Evolutionary conservation across 2,113 vertebrate species (phyloP).

Genomic region (Sakesphorus luctuosus): DNA sequence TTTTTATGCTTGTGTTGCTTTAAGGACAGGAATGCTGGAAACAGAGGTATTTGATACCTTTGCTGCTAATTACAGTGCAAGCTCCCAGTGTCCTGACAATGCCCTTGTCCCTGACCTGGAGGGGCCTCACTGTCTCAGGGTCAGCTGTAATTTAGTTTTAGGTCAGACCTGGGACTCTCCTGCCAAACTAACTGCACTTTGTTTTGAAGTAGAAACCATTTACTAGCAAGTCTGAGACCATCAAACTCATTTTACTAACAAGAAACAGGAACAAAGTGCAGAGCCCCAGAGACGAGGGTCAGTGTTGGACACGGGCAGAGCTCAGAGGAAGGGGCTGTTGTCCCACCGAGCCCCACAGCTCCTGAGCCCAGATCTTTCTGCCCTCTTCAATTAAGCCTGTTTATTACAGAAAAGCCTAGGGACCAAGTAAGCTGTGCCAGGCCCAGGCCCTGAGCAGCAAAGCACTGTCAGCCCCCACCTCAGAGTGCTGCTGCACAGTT

Average conservation of each 20-base stretch:
- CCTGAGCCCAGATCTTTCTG: background rate
- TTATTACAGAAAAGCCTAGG: background rate
- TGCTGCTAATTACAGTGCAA: slow-evolving; percentile 69
- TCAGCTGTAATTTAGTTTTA: slow-evolving; percentile 72
- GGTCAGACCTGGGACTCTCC: slow-evolving; percentile 66
- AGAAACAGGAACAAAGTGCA: slow-evolving; percentile 66
- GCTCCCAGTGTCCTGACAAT: slow-evolving; percentile 63
- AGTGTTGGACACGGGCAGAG: background rate
- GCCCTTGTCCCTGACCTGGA: slow-evolving; percentile 71
- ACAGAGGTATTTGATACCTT: slow-evolving; percentile 64
- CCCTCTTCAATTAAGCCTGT: background rate
- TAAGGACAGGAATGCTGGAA: slow-evolving; percentile 62
- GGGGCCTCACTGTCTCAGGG: slow-evolving; percentile 67
- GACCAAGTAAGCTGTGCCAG: background rate
- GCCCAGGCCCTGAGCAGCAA: background rate
- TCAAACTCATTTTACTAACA: slow-evolving; percentile 63
- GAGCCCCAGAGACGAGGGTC: slow-evolving; percentile 48
- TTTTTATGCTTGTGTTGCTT: slow-evolving; percentile 60
- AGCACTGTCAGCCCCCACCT: background rate
- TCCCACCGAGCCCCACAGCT: background rate
- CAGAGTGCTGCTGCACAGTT: background rate
- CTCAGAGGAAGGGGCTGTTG: background rate
- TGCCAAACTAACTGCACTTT: slow-evolving; percentile 61
- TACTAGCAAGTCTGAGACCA: slow-evolving; percentile 60
- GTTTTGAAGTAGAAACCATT: slow-evolving; percentile 67